Conservation (phyloP, 1,140 invertebrate genomes). For the Bombus pascuorum region DNA sequence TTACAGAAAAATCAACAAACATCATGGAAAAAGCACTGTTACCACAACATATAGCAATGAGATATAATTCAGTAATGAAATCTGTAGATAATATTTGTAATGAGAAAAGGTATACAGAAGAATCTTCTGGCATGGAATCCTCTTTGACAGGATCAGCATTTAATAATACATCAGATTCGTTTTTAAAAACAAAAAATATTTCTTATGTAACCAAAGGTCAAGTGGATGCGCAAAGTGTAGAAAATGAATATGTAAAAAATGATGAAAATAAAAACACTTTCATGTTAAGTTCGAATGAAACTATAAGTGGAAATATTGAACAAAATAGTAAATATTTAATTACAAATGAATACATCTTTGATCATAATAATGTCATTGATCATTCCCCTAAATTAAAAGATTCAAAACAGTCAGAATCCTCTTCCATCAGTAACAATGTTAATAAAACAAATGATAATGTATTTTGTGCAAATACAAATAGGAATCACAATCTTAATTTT, state of each 20-base stretch:
- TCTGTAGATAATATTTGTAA: conserved; percentile 36
- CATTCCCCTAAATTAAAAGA: background rate
- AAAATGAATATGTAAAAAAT: background rate
- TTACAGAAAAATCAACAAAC: conserved; percentile 80
- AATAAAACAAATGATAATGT: background rate
- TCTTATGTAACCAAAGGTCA: background rate
- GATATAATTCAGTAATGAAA: conserved; percentile 64
- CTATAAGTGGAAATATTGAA: background rate
- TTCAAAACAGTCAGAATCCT: background rate
- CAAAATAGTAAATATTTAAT: conserved; percentile 6
- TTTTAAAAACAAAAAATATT: conserved; percentile 22
- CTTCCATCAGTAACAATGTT: background rate
- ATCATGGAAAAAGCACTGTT: conserved; percentile 80
- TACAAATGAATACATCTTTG: background rate
- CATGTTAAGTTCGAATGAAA: background rate
- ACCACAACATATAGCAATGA: conserved; percentile 71
- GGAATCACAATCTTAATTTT: background rate
- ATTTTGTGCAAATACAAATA: background rate
- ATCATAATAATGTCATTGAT: background rate
- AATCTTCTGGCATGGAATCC: conserved; percentile 18
- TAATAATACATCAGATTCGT: background rate
- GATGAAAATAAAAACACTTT: background rate
- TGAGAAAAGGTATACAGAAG: background rate
- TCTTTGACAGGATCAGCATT: conserved; percentile 5
- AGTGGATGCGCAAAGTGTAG: background rate